phyloP scores from a whole-genome alignment of 2,113 vertebrate genomes.

The Harpagus bidentatus region DNA sequence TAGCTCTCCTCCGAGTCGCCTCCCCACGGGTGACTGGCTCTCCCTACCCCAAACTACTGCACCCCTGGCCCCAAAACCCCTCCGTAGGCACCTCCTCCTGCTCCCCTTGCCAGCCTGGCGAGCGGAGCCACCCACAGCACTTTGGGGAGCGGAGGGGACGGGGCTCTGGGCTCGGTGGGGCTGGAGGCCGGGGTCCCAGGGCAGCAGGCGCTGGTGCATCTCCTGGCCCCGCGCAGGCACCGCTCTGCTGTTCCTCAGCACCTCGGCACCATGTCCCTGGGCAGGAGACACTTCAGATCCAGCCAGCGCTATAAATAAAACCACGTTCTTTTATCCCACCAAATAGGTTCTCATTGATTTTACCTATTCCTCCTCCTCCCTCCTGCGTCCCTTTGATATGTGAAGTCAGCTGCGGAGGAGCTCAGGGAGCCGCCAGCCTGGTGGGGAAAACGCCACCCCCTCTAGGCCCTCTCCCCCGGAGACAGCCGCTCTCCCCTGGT shows the following conservation, averaged over 20 bases:
- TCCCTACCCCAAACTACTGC: background rate
- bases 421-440: background rate
- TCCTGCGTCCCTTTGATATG: background rate
- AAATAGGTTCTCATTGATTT: constrained; percentile 59
- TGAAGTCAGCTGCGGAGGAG: constrained; percentile 18
- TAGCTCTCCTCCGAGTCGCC: background rate
- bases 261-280: background rate
- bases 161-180: accelerated
- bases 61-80: background rate
- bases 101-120: background rate
- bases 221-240: background rate
- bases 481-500: background rate
- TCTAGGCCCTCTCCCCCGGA: background rate
- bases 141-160: accelerated
- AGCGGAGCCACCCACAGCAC: background rate
- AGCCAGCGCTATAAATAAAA: constrained; percentile 56
- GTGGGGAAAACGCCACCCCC: background rate
- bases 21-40: accelerated
- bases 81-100: accelerated
- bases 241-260: background rate
- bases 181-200: background rate
- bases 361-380: constrained; percentile 6
- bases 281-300: constrained; percentile 16
- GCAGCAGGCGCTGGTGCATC: background rate
- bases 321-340: background rate